Percentiles rank a stretch among this genome's conserved stretches.
These are phyloP conservation scores for Erpobdella octoculata DNA, from an alignment of 2,888 invertebrate genomes.

Conservation along the genomic window DNA sequence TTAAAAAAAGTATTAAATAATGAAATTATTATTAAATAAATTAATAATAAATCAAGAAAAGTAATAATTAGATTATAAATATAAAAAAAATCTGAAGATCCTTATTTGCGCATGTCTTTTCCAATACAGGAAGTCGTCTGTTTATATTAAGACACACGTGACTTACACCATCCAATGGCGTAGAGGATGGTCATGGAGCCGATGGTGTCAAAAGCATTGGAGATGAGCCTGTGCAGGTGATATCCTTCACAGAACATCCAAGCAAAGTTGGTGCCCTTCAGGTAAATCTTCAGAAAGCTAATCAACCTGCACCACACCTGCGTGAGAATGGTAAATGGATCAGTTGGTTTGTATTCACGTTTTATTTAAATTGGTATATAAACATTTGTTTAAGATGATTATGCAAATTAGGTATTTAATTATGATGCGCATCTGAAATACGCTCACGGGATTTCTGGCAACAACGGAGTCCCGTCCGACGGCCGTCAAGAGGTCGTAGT, in stretches of 20 bases:
- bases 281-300: conserved; percentile 44
- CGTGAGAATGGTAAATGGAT: not conserved
- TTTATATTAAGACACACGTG: not conserved
- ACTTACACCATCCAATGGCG: conserved; percentile 49
- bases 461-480: conserved; percentile 26
- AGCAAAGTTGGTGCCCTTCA: conserved; percentile 43
- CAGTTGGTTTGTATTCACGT: too few relatives aligned
- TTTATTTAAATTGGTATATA: too few relatives aligned
- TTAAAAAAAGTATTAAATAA: not conserved
- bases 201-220: conserved; percentile 47
- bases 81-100: not conserved
- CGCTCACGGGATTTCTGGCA: conserved; percentile 34
- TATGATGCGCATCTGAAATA: too few relatives aligned
- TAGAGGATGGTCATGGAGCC: conserved; percentile 42
- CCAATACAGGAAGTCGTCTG: not conserved
- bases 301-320: conserved; percentile 45
- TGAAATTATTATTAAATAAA: not conserved
- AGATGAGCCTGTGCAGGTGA: conserved; percentile 47
- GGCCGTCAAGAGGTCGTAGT: conserved; percentile 31
- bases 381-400: too few relatives aligned
- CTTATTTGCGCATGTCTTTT: not conserved
- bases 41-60: not conserved
- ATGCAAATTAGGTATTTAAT: too few relatives aligned
- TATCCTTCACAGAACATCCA: conserved; percentile 52
- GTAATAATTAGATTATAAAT: conserved; percentile 4